These are phyloP conservation scores for Sebastes vulpes DNA, from an alignment of 2,797 vertebrate species.

Conservation along the genomic window DNA sequence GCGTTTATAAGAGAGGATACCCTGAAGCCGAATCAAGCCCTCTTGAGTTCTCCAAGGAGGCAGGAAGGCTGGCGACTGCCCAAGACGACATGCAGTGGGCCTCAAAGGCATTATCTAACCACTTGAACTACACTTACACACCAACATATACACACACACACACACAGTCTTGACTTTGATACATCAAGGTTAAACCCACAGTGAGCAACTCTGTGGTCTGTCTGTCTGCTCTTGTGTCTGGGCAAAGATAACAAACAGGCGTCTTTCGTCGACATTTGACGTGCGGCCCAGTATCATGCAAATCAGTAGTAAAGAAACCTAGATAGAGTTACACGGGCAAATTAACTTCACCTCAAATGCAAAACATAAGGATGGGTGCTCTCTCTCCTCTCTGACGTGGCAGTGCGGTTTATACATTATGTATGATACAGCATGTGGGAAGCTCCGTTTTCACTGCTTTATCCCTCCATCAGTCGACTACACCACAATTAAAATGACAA, in stretches of 20 bases:
- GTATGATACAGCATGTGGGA: not conserved
- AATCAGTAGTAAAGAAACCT: slow-evolving; percentile 33
- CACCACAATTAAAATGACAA: slow-evolving; percentile 20
- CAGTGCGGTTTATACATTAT: not conserved
- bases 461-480: not conserved
- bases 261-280: slow-evolving; percentile 24
- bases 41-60: slow-evolving; percentile 54
- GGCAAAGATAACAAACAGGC: slow-evolving; percentile 48
- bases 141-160: slow-evolving; percentile 18
- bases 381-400: not conserved
- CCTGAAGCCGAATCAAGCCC: slow-evolving; percentile 60
- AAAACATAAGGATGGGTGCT: slow-evolving; percentile 15
- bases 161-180: slow-evolving; percentile 45
- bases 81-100: slow-evolving; percentile 40
- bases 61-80: slow-evolving; percentile 65
- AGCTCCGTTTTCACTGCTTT: slow-evolving; percentile 15
- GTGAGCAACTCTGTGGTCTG: slow-evolving; percentile 42
- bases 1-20: slow-evolving; percentile 32
- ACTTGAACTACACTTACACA: slow-evolving; percentile 39
- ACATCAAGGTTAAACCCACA: slow-evolving; percentile 56
- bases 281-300: slow-evolving; percentile 17
- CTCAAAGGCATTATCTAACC: slow-evolving; percentile 67
- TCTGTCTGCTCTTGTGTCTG: slow-evolving; percentile 45
- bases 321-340: slow-evolving; percentile 30
- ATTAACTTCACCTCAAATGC: slow-evolving; percentile 24